Evolutionary conservation across 2,113 vertebrate genomes (phyloP).

Genomic region (Semnornis frantzii): DNA sequence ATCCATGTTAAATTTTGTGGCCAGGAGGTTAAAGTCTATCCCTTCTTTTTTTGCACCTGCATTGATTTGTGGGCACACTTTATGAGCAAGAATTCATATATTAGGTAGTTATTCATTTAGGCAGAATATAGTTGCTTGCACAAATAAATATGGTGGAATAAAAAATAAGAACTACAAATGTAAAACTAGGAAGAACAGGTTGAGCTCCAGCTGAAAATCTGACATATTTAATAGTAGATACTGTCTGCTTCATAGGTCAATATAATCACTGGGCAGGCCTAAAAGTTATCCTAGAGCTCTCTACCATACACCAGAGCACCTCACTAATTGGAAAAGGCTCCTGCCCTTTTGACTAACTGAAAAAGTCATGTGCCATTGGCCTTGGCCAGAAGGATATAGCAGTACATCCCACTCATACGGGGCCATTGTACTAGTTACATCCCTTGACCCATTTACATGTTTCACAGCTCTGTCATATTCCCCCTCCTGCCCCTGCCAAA

Average conservation of each 20-base stretch:
- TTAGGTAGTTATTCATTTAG: background rate
- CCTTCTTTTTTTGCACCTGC: slow-evolving; percentile 12
- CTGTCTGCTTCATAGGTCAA: background rate
- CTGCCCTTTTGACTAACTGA: background rate
- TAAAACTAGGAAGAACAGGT: background rate
- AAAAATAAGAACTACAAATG: background rate
- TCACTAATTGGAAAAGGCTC: background rate
- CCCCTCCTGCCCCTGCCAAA: background rate
- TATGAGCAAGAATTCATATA: background rate
- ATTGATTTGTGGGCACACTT: background rate
- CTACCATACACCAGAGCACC: background rate
- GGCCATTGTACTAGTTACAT: background rate
- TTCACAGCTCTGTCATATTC: background rate
- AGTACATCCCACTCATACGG: background rate
- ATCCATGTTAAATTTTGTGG: background rate
- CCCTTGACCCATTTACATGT: background rate
- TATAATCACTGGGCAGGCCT: background rate
- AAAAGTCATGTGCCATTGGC: background rate
- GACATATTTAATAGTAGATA: background rate
- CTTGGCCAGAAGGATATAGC: background rate
- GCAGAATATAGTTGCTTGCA: background rate
- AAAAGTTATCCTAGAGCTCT: background rate
- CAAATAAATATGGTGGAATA: background rate
- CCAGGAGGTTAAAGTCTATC: background rate
- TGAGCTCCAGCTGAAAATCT: background rate